Evolutionary conservation across 2,888 invertebrate genomes (phyloP).

Genomic region (Perizoma flavofasciatum): DNA sequence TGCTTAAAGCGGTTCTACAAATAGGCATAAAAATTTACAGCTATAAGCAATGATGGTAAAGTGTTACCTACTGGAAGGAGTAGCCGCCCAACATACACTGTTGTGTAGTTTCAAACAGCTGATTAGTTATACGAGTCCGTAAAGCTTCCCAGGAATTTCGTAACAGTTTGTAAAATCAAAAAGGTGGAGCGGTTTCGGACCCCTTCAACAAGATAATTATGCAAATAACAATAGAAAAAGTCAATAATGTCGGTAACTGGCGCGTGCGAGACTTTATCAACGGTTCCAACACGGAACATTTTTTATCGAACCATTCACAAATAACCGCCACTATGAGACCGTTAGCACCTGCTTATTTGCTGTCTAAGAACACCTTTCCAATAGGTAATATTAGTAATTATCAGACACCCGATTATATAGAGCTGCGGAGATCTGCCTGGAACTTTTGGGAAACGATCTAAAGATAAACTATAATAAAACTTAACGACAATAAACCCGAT

Average conservation of each 20-base stretch:
- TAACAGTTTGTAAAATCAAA: conserved; percentile 1
- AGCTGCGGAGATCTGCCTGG: conserved; percentile 11
- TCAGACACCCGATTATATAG: conserved; percentile 12
- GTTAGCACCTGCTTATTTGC: conserved; percentile 73
- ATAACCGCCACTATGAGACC: conserved; percentile 73
- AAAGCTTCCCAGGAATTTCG: not conserved
- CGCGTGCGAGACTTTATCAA: conserved; percentile 61
- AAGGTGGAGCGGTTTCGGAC: conserved; percentile 5
- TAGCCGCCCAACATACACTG: no score
- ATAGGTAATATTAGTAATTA: conserved; percentile 24
- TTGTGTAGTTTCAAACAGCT: not conserved
- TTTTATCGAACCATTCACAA: conserved; percentile 73
- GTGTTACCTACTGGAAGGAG: no score
- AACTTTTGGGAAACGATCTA: conserved; percentile 23
- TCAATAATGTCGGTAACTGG: conserved; percentile 45
- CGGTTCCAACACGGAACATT: conserved; percentile 61
- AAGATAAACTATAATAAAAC: conserved; percentile 43
- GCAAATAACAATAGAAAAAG: conserved; percentile 45
- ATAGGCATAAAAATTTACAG: no score
- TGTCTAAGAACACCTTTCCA: conserved; percentile 37
- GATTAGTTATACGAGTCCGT: not conserved
- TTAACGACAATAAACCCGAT: conserved; percentile 49
- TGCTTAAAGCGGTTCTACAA: no score
- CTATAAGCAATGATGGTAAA: no score
- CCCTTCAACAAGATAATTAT: conserved; percentile 32